A percentile compares a stretch with the other conserved stretches of the same genome.
phyloP scores from a whole-genome alignment of 2,888 invertebrate genomes.

The Leptopterna dolabrata region DNA sequence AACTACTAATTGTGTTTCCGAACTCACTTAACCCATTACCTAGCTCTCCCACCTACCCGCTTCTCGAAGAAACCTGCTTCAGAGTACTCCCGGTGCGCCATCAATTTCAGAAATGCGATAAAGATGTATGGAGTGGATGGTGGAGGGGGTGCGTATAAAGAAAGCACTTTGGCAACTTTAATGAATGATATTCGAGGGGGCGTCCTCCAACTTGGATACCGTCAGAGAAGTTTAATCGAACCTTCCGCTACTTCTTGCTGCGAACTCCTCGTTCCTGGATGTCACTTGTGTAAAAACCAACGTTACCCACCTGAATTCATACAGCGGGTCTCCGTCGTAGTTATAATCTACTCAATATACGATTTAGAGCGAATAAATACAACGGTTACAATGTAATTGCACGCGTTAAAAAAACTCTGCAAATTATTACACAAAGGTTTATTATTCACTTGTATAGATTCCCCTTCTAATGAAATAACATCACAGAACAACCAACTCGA shows the following conservation, averaged over 20 bases:
- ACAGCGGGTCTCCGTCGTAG: too few relatives aligned
- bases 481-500: too few relatives aligned
- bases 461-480: too few relatives aligned
- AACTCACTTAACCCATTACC: not conserved
- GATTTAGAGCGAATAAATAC: too few relatives aligned
- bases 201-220: not conserved
- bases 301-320: not conserved
- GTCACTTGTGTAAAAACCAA: not conserved
- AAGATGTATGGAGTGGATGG: not conserved
- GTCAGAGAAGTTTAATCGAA: conserved; percentile 7
- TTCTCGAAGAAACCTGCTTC: not conserved
- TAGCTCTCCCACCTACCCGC: not conserved
- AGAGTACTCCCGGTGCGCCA: not conserved
- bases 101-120: not conserved
- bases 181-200: not conserved
- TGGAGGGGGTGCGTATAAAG: not conserved
- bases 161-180: not conserved
- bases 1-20: conserved; percentile 7
- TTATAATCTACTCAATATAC: too few relatives aligned
- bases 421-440: too few relatives aligned
- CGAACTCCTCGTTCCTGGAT: not conserved
- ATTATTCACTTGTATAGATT: too few relatives aligned
- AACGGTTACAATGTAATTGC: too few relatives aligned
- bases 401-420: too few relatives aligned
- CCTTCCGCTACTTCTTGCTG: not conserved